A percentile compares a stretch with the other conserved stretches of the same genome.
Evolutionary conservation across 2,113 vertebrate genomes (phyloP).

Genomic region (Paramisgurnus dabryanus): DNA sequence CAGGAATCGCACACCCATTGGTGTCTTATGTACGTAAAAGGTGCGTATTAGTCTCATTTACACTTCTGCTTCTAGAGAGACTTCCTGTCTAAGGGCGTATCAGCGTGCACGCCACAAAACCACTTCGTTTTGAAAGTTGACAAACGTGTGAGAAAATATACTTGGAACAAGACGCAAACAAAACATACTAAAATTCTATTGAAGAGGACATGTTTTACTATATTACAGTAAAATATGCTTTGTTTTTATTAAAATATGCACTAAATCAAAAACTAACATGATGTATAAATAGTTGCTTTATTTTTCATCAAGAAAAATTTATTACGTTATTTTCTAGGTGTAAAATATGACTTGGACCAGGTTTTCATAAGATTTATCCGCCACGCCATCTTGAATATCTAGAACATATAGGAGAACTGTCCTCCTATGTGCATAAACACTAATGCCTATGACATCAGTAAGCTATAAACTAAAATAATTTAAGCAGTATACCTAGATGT

Average conservation of each 20-base stretch:
- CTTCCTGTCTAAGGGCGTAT: slow-evolving; percentile 45
- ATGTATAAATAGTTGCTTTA: too few relatives aligned
- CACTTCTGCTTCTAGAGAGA: slow-evolving; percentile 26
- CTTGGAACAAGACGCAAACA: too few relatives aligned
- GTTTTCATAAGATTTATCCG: not conserved
- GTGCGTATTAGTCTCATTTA: not conserved
- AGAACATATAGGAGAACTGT: not conserved
- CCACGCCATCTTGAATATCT: not conserved
- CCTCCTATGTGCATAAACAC: too few relatives aligned
- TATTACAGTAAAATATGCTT: too few relatives aligned
- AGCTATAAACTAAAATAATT: not conserved
- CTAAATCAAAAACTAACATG: too few relatives aligned
- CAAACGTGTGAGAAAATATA: not conserved
- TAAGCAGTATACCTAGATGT: not conserved
- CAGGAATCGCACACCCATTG: not conserved
- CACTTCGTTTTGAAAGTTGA: not conserved
- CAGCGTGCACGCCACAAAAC: slow-evolving; percentile 22
- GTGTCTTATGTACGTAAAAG: not conserved
- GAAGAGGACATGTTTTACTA: too few relatives aligned
- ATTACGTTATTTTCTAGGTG: too few relatives aligned
- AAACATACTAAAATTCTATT: too few relatives aligned
- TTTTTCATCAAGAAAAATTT: too few relatives aligned
- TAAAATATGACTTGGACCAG: not conserved
- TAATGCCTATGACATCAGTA: slow-evolving; percentile 2
- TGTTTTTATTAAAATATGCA: too few relatives aligned